Evolutionary conservation across 1,140 invertebrate species (phyloP).

Genomic region (Samia ricini): DNA sequence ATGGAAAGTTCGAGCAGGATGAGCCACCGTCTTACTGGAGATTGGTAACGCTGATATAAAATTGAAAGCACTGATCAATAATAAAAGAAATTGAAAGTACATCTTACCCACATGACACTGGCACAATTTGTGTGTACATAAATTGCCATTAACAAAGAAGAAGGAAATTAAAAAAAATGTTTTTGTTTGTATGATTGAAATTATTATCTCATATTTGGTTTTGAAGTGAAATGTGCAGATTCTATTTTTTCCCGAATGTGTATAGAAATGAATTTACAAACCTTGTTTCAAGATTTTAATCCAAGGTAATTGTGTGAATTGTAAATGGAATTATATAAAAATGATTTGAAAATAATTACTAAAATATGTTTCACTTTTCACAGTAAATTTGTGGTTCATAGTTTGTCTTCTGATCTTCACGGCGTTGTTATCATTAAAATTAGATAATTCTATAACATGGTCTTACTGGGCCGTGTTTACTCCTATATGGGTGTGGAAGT

Average conservation of each 20-base stretch:
- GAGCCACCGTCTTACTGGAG: too few species aligned
- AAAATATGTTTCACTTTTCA: slow-evolving; percentile 40
- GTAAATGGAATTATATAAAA: slow-evolving; percentile 17
- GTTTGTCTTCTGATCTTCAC: slow-evolving; percentile 95
- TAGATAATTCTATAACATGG: slow-evolving; percentile 92
- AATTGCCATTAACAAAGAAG: too few species aligned
- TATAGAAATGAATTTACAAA: slow-evolving; percentile 90
- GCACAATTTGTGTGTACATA: too few species aligned
- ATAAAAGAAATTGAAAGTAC: too few species aligned
- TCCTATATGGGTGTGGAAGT: slow-evolving; percentile 98
- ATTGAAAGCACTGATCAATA: too few species aligned
- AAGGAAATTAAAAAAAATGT: too few species aligned
- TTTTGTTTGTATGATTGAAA: neutral
- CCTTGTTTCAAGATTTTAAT: slow-evolving; percentile 94
- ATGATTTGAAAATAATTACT: slow-evolving; percentile 19
- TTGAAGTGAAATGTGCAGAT: slow-evolving; percentile 41
- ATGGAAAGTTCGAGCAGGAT: too few species aligned
- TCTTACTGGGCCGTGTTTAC: slow-evolving; percentile 96
- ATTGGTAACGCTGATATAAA: too few species aligned
- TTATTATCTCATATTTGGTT: neutral
- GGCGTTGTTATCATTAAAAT: slow-evolving; percentile 90
- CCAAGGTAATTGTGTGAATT: slow-evolving; percentile 83
- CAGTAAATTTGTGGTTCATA: slow-evolving; percentile 98
- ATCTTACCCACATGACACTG: too few species aligned
- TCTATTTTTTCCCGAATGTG: slow-evolving; percentile 46